Conservation (phyloP, 2,797 vertebrate species). For the Hirundo rustica region DNA sequence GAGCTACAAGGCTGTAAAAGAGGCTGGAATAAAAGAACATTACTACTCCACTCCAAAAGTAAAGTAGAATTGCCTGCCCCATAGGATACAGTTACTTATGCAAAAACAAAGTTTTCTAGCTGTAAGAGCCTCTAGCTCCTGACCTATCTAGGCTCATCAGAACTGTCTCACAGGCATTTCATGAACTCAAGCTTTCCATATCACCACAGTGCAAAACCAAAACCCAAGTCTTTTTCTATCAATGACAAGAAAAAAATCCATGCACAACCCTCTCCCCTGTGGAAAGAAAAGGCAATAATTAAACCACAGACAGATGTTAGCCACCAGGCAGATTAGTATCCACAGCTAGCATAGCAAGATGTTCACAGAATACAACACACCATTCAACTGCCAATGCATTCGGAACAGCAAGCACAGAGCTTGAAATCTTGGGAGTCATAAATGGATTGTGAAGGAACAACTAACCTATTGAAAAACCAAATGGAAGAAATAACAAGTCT, state of each 20-base stretch:
- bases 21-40: not conserved
- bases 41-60: not conserved
- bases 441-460: not conserved
- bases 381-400: not conserved
- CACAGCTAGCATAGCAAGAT: rapidly evolving
- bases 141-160: not conserved
- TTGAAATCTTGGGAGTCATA: rapidly evolving
- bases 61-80: not conserved
- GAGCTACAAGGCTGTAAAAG: not conserved
- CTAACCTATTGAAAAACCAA: not conserved
- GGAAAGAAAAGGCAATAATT: not conserved
- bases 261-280: not conserved
- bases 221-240: not conserved
- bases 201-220: not conserved
- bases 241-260: not conserved
- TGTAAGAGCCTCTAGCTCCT: not conserved
- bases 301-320: not conserved
- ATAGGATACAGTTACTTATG: not conserved
- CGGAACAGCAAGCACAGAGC: not conserved
- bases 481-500: not conserved
- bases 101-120: not conserved
- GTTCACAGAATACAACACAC: not conserved
- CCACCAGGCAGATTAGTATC: not conserved
- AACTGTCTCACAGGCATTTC: not conserved
- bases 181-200: not conserved